Conservation (phyloP, 1,140 invertebrate species). For the Drosophila subpulchrella region DNA sequence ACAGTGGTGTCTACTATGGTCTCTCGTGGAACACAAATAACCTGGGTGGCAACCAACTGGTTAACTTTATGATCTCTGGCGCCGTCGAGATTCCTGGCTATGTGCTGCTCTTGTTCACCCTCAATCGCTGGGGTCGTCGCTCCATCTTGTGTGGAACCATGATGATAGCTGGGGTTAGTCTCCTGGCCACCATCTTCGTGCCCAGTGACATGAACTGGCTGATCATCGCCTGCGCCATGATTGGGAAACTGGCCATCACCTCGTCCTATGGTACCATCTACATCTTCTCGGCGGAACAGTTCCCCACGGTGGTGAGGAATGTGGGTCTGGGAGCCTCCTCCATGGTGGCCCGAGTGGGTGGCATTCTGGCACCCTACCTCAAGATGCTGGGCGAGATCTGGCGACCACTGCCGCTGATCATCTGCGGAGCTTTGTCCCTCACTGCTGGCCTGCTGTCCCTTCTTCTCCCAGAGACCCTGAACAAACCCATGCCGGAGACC, state of each 20-base stretch:
- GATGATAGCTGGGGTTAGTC: constrained; percentile 88
- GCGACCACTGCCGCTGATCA: constrained; percentile 89
- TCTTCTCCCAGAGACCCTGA: constrained; percentile 91
- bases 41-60: constrained; percentile 90
- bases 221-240: constrained; percentile 90
- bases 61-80: constrained; percentile 92
- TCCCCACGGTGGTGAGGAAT: constrained; percentile 93
- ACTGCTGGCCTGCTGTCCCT: constrained; percentile 89
- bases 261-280: constrained; percentile 92
- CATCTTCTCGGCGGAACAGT: constrained; percentile 93
- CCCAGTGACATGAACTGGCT: constrained; percentile 87
- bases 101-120: constrained; percentile 88
- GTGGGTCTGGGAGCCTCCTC: constrained; percentile 91
- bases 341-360: constrained; percentile 91
- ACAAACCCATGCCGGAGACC: constrained; percentile 90
- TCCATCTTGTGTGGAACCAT: constrained; percentile 89
- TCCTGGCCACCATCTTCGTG: constrained; percentile 87
- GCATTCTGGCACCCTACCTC: constrained; percentile 91
- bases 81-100: constrained; percentile 92
- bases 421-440: constrained; percentile 89
- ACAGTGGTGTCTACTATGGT: constrained; percentile 92
- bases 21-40: constrained; percentile 92
- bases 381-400: constrained; percentile 89
- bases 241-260: constrained; percentile 93
- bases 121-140: constrained; percentile 90